Conservation (phyloP, 2,888 invertebrate species). For the Ernsta delagoae region DNA sequence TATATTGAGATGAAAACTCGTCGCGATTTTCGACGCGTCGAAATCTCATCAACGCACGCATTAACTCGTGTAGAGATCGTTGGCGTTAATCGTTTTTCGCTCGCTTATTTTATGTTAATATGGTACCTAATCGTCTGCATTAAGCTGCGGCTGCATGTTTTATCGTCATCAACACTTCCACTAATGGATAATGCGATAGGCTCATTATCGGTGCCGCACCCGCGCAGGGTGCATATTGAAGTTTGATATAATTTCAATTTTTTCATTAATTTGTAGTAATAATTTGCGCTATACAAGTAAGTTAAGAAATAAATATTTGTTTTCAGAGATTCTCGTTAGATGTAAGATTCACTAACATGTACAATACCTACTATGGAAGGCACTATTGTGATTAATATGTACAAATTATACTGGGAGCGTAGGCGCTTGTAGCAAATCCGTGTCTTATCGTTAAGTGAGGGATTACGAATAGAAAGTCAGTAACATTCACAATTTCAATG, state of each 20-base stretch:
- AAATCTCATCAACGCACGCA: slow-evolving; percentile 44
- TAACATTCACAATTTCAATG: not conserved
- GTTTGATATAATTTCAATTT: not conserved
- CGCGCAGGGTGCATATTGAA: not conserved
- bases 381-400: no score
- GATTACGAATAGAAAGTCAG: no score
- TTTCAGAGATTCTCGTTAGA: no score
- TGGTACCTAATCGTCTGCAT: slow-evolving; percentile 48
- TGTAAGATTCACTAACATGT: no score
- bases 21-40: slow-evolving; percentile 40
- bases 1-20: slow-evolving; percentile 33
- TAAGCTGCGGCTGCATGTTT: slow-evolving; percentile 58
- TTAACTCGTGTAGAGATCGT: slow-evolving; percentile 41
- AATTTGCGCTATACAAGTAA: no score
- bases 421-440: no score
- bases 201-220: slow-evolving; percentile 27
- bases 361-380: no score
- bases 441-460: no score
- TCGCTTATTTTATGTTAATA: slow-evolving; percentile 60
- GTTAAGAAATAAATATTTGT: no score
- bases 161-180: slow-evolving; percentile 70
- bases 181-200: slow-evolving; percentile 59
- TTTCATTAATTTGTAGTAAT: not conserved
- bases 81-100: slow-evolving; percentile 60
- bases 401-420: no score